Evolutionary conservation across 2,797 vertebrate genomes (phyloP), one percentile per base, ranked within the genome.

Genomic region (Numenius phaeopus): DNA sequence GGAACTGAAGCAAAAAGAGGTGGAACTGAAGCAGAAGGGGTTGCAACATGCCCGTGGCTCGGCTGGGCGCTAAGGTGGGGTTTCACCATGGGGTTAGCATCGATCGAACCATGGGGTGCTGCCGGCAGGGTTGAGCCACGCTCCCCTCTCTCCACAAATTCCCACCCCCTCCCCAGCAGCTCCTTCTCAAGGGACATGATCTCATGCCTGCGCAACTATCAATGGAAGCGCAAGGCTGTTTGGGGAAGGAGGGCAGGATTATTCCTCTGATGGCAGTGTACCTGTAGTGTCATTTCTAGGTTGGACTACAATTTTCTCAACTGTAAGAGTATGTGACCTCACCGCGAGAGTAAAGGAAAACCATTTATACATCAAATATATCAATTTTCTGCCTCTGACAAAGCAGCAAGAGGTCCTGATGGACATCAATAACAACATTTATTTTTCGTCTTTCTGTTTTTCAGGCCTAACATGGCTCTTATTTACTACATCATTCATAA

Each of bases 41-140:
- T 8, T 65, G 46, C 42, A 27, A 14, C 14, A 3, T 7, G 24
- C 22, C 24, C 42, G 0, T 0, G 5, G 30, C 40, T 40, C 0
- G 11, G 10, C 20, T 21, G 39, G 70, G 20, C 59, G 16, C 14
- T 47, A 7, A 18, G 5, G 23, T 2, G 58, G 0, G 0, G 17
- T 65, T 72, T 52, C 39, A 47, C 4, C n/a, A 11, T 5, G 0
- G 2, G 26, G 7, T 39, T 34, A 61, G 6, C 22, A 30, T 6
- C 2, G 1, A 8, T 4, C 2, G 1, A 69, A 32, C 10, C 8
- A 2, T 2, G 9, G 14, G 32, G 5, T 24, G 67, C 42, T 79
- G 39, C 37, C 2, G 6, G 23, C 15, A 70, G 42, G 61, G 11
- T 34, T 46, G 26, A 72, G 39, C 26, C 44, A 14, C 0, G 0